Evolutionary conservation across 1,140 invertebrate species (phyloP), one percentile per base, ranked within the genome.

Genomic region (Gerris buenoi): DNA sequence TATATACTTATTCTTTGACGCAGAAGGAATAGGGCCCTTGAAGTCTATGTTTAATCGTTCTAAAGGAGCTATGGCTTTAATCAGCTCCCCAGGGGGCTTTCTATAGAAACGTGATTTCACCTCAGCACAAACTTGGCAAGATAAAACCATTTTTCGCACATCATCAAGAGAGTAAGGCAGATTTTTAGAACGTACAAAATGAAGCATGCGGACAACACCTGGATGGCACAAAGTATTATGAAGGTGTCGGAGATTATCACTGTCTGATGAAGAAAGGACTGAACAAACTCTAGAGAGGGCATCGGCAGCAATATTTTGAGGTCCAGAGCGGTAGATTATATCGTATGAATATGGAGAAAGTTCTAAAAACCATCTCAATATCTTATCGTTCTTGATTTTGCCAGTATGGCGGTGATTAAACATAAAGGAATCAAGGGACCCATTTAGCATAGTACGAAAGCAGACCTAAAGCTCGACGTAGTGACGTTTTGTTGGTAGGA

Each of bases 21-120:
- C 56, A 14, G 71, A 68, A 56, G 71, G 68, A 14, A 75, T 26
- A 29, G 72, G 72, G 10, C 72, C 70, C 68, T 75, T 74, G 59
- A 74, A 74, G 65, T 72, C 74, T 18, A 74, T 29, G 59, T 67
- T 72, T n/a, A 73, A 33, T 26, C 65, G 46, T 64, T 72, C 70
- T 65, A 73, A 72, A 29, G 71, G 70, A 46, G 64, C 66, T 29
- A 67, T 72, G 26, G 70, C 70, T 68, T 73, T 74, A 22, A 72
- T 70, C 10, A 72, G 66, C 15, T 62, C 65, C 14, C 63, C 33
- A 18, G 33, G 33, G 5, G 33, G 33, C 18, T 18, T 46, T 46
- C 33, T 46, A 18, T 46, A 46, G 33, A 46, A 46, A 60, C 29
- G 33, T 13, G 26, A 5, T 60, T 60, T 60, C 3, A 60, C 22